Evolutionary conservation across 2,888 invertebrate species (phyloP).

Genomic region (Rhopalosiphum nymphaeae): DNA sequence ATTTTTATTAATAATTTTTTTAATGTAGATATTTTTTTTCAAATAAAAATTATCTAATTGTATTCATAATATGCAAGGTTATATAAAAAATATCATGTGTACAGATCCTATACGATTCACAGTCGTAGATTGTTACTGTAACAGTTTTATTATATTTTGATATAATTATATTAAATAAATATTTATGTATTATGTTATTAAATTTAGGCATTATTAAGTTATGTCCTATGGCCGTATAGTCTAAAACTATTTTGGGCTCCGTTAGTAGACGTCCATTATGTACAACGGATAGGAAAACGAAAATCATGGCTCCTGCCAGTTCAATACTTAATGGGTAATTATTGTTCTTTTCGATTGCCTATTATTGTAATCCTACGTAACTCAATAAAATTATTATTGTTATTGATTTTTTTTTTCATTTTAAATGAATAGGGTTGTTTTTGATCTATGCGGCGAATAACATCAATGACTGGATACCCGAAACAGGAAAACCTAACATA

Average conservation of each 20-base stretch:
- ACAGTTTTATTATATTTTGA: not conserved
- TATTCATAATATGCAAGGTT: not conserved
- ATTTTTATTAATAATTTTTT: not conserved
- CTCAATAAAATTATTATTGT: not conserved
- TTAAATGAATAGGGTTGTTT: slow-evolving; percentile 66
- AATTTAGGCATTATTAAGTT: slow-evolving; percentile 88
- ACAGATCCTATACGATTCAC: not conserved
- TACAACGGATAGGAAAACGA: slow-evolving; percentile 27
- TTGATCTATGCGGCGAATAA: slow-evolving; percentile 88
- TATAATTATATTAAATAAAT: not conserved
- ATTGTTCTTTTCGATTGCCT: not conserved
- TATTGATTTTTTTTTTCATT: not conserved
- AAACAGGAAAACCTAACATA: slow-evolving; percentile 62
- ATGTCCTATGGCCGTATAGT: slow-evolving; percentile 69
- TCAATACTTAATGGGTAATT: slow-evolving; percentile 53
- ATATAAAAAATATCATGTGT: not conserved
- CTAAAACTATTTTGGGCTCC: slow-evolving; percentile 61
- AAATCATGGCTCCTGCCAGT: slow-evolving; percentile 58
- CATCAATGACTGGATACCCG: slow-evolving; percentile 82
- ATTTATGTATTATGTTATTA: slow-evolving; percentile 57
- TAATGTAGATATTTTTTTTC: not conserved
- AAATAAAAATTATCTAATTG: no score
- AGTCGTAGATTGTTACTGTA: not conserved
- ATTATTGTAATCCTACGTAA: not conserved
- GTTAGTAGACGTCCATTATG: slow-evolving; percentile 37